Conservation (phyloP, 2,888 invertebrate genomes). For the Aspidiotus destructor region DNA sequence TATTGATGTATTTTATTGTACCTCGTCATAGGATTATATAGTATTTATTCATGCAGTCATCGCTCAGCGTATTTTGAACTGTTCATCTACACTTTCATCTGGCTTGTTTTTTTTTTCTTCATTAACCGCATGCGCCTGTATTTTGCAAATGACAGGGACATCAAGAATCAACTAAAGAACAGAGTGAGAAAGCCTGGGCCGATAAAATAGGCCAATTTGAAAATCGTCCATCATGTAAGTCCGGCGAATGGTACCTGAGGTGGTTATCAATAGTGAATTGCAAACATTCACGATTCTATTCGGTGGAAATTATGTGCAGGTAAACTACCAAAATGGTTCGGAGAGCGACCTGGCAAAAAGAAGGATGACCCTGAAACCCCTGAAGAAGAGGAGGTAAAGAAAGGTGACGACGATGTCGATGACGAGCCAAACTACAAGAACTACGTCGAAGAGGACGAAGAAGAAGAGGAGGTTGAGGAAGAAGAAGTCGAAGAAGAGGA, state of each 20-base stretch:
- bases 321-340: constrained; percentile 91
- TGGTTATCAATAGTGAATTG: neutral
- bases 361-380: constrained; percentile 79
- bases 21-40: no score
- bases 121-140: constrained; percentile 33
- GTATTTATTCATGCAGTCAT: no score
- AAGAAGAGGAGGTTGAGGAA: constrained; percentile 60
- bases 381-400: constrained; percentile 80
- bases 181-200: constrained; percentile 75
- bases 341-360: constrained; percentile 89
- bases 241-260: constrained; percentile 22
- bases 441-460: constrained; percentile 64
- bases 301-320: constrained; percentile 47
- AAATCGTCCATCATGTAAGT: constrained; percentile 81
- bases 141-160: constrained; percentile 57
- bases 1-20: no score
- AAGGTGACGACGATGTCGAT: constrained; percentile 62
- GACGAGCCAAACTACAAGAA: constrained; percentile 56
- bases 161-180: constrained; percentile 72
- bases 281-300: neutral
- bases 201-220: constrained; percentile 79
- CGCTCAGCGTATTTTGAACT: no score
- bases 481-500: constrained; percentile 24
- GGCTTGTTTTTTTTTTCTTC: constrained; percentile 8
- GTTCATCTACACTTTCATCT: no score